These are phyloP conservation scores for Amblyornis subalaris DNA, from an alignment of 2,113 vertebrate species.

Conservation along the genomic window DNA sequence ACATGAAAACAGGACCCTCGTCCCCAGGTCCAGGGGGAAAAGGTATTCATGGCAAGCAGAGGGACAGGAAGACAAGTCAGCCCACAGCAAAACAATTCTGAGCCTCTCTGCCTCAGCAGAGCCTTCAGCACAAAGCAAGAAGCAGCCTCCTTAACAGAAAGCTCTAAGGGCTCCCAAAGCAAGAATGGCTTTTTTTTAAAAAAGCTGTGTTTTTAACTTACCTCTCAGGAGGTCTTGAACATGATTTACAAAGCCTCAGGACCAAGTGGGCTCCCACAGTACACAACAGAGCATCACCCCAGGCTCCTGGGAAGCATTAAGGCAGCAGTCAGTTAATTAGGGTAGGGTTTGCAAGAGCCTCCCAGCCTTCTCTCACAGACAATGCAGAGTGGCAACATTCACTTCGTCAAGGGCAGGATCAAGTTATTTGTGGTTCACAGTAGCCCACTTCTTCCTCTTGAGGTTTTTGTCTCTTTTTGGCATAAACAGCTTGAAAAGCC, in stretches of 20 bases:
- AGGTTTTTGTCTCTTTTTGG: neutral
- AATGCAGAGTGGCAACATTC: neutral
- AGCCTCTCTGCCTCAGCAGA: neutral
- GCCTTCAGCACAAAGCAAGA: neutral
- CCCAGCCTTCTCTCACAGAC: neutral
- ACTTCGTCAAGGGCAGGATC: neutral
- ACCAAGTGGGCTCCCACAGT: neutral
- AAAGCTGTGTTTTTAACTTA: neutral
- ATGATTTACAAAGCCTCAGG: neutral
- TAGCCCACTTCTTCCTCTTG: neutral
- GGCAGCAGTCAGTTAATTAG: conserved; percentile 8
- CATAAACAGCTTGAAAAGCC: conserved; percentile 12
- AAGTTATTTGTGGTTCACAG: neutral
- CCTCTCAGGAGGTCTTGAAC: neutral
- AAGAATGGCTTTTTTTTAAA: neutral
- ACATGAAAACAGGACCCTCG: neutral
- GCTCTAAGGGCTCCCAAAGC: neutral
- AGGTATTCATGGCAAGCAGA: neutral
- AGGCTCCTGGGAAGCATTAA: neutral
- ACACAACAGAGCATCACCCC: neutral
- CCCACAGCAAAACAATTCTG: neutral
- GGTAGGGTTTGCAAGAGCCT: neutral
- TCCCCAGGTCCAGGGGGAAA: neutral
- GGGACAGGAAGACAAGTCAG: neutral
- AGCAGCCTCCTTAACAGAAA: neutral